Percentiles rank a stretch among this genome's conserved stretches.
Evolutionary conservation across 2,113 vertebrate genomes (phyloP).

Genomic region (Procavia capensis): DNA sequence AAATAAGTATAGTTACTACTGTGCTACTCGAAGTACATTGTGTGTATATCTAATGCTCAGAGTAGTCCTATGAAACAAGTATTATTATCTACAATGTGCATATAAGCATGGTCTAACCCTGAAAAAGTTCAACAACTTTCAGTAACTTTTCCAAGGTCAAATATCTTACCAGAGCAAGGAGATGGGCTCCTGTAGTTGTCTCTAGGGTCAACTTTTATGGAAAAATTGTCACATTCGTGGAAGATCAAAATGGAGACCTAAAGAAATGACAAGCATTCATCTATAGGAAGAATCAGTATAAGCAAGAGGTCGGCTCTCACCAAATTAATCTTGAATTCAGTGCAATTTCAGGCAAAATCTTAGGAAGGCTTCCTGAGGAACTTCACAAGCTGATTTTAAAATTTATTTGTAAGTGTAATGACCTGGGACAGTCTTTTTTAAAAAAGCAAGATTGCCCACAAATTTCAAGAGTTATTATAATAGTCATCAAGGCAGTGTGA

Average conservation of each 20-base stretch:
- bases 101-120: background rate
- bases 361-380: background rate
- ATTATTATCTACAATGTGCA: too few species aligned
- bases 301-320: background rate
- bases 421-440: background rate
- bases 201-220: background rate
- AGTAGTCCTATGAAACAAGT: background rate
- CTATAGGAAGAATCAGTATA: background rate
- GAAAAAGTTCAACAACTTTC: too few species aligned
- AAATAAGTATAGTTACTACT: background rate
- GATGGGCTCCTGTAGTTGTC: background rate
- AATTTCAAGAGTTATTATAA: slow-evolving; percentile 4
- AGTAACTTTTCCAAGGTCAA: background rate
- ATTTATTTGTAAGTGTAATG: background rate
- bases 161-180: background rate
- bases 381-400: background rate
- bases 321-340: background rate
- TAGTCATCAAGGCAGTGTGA: background rate
- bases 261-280: background rate
- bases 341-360: background rate
- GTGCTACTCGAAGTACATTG: too few species aligned
- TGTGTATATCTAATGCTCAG: background rate
- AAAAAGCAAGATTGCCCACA: background rate
- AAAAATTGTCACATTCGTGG: background rate
- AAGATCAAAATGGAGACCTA: background rate